A percentile compares a stretch with the other conserved stretches of the same genome.
phyloP scores from a whole-genome alignment of 1,140 invertebrate genomes.

The Drosophila seguyi region DNA sequence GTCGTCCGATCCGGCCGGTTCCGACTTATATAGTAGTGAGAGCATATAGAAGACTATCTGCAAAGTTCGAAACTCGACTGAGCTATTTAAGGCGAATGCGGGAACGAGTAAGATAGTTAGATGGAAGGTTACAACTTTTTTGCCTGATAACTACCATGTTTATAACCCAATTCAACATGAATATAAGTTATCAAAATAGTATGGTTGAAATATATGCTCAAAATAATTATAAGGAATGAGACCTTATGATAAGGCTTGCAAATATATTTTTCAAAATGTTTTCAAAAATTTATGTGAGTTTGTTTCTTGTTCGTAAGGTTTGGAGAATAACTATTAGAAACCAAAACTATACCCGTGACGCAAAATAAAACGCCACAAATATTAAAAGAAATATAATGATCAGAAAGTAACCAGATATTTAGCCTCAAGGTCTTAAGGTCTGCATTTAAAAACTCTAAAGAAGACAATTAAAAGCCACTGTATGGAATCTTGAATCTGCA shows the following conservation, averaged over 20 bases:
- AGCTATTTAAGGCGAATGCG: too few species aligned
- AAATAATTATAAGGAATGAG: not conserved
- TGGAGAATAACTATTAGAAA: too few species aligned
- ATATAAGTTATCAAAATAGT: not conserved
- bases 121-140: not conserved
- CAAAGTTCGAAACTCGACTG: too few species aligned
- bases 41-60: too few species aligned
- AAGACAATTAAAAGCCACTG: not conserved
- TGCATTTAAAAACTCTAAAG: not conserved
- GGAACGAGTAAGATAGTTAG: not conserved
- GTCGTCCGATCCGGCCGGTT: too few species aligned
- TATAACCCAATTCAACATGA: not conserved
- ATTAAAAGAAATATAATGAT: not conserved
- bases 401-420: not conserved
- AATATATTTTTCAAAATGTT: not conserved
- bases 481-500: conserved; percentile 6
- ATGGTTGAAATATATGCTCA: not conserved
- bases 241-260: not conserved
- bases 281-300: not conserved
- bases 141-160: not conserved
- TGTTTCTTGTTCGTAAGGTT: not conserved
- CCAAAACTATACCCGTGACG: not conserved
- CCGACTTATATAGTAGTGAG: too few species aligned
- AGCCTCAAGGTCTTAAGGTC: not conserved
- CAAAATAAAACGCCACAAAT: not conserved